phyloP scores from a whole-genome alignment of 2,113 vertebrate species.

The Dasyurus viverrinus region DNA sequence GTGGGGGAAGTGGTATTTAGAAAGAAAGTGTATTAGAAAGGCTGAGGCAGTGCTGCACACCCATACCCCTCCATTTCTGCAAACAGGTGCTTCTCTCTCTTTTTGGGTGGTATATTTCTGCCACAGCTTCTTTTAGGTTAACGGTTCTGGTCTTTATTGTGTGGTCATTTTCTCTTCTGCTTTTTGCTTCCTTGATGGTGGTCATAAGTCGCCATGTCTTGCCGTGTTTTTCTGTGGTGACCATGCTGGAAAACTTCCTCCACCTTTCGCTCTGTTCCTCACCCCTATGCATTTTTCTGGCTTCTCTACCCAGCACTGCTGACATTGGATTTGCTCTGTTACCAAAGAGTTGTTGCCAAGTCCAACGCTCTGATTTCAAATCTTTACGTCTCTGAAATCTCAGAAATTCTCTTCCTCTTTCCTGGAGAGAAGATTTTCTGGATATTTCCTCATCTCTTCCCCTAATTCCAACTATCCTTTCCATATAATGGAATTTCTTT shows the following conservation, averaged over 20 bases:
- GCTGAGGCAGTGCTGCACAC: neutral
- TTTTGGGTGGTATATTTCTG: neutral
- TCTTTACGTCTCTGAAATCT: neutral
- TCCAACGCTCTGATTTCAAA: neutral
- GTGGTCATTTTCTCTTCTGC: neutral
- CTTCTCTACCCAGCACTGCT: neutral
- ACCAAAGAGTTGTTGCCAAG: neutral
- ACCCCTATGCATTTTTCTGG: neutral
- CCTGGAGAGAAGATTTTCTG: neutral
- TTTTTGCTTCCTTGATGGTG: neutral
- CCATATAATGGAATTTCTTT: neutral
- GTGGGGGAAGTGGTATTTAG: too few species aligned
- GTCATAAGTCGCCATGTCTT: neutral
- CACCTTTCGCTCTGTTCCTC: neutral
- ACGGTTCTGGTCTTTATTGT: neutral
- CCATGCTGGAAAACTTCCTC: neutral
- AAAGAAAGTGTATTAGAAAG: neutral
- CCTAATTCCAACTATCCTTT: neutral
- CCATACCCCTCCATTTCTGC: neutral
- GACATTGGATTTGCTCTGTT: neutral
- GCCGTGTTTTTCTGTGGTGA: neutral
- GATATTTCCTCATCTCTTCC: neutral
- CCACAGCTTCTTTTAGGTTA: too few species aligned
- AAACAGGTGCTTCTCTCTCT: neutral
- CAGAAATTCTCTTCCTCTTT: neutral